Evolutionary conservation across 2,888 invertebrate genomes (phyloP).

Genomic region (Pyrrhosoma nymphula): DNA sequence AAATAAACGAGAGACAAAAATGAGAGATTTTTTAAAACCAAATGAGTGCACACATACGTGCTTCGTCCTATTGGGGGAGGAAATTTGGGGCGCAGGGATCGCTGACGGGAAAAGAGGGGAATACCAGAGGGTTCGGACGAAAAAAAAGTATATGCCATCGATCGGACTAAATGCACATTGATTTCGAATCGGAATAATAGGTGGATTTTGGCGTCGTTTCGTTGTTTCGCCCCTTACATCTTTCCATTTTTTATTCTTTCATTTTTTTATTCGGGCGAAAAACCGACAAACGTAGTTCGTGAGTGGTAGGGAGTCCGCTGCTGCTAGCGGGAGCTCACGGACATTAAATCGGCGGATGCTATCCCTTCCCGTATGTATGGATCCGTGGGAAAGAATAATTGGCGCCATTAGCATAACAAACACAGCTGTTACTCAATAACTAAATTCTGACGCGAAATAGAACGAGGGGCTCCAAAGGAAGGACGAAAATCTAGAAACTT

Average conservation of each 20-base stretch:
- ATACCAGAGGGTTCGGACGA: background rate
- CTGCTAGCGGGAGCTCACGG: background rate
- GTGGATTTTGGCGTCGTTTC: background rate
- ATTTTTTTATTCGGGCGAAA: background rate
- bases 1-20: background rate
- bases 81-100: background rate
- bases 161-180: conserved; percentile 2
- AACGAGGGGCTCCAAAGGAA: background rate
- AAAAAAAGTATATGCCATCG: background rate
- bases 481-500: background rate
- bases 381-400: background rate
- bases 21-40: too few species aligned
- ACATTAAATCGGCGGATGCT: background rate
- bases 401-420: background rate
- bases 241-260: background rate
- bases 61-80: background rate
- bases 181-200: conserved; percentile 27
- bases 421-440: background rate
- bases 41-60: background rate
- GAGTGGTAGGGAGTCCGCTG: background rate
- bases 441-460: background rate
- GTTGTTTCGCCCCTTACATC: background rate
- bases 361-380: background rate
- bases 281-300: background rate
- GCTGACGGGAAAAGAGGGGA: background rate